Percentiles rank a stretch among this genome's conserved stretches.
These are phyloP conservation scores for Chalcis sispes DNA, from an alignment of 2,888 invertebrate species.

Conservation along the genomic window DNA sequence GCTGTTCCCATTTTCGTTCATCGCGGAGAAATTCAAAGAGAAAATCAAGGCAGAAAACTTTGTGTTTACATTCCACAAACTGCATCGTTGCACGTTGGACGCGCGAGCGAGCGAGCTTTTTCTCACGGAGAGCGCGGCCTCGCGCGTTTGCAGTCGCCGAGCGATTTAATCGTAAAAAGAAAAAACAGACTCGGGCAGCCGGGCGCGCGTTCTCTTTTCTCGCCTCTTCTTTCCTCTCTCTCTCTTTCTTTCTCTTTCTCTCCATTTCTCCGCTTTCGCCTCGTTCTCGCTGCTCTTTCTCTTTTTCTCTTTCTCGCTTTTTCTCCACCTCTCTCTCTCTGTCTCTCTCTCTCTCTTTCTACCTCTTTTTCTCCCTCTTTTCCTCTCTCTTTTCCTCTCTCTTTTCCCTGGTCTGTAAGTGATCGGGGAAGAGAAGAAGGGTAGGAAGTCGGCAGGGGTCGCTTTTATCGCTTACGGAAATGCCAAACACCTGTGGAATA, in stretches of 20 bases:
- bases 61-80: slow-evolving; percentile 54
- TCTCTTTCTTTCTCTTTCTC: slow-evolving; percentile 57
- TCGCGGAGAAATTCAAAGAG: slow-evolving; percentile 48
- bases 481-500: slow-evolving; percentile 76
- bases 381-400: slow-evolving; percentile 56
- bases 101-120: slow-evolving; percentile 21
- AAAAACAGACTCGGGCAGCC: slow-evolving; percentile 41
- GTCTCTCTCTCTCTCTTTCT: slow-evolving; percentile 63
- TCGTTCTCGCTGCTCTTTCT: slow-evolving; percentile 1
- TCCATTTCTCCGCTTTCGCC: slow-evolving; percentile 17
- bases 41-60: slow-evolving; percentile 55
- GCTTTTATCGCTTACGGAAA: slow-evolving; percentile 75
- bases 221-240: slow-evolving; percentile 58
- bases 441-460: slow-evolving; percentile 72
- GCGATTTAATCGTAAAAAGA: slow-evolving; percentile 57
- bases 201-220: slow-evolving; percentile 46
- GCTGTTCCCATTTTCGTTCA: slow-evolving; percentile 42
- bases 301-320: slow-evolving; percentile 14
- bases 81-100: slow-evolving; percentile 40
- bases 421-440: slow-evolving; percentile 69
- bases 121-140: not conserved
- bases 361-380: slow-evolving; percentile 41
- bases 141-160: slow-evolving; percentile 31
- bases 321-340: slow-evolving; percentile 40
- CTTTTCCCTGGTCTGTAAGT: slow-evolving; percentile 65